Base-by-base conservation (phyloP, 2,797 vertebrate genomes). In the Simalia tracyae region DNA sequence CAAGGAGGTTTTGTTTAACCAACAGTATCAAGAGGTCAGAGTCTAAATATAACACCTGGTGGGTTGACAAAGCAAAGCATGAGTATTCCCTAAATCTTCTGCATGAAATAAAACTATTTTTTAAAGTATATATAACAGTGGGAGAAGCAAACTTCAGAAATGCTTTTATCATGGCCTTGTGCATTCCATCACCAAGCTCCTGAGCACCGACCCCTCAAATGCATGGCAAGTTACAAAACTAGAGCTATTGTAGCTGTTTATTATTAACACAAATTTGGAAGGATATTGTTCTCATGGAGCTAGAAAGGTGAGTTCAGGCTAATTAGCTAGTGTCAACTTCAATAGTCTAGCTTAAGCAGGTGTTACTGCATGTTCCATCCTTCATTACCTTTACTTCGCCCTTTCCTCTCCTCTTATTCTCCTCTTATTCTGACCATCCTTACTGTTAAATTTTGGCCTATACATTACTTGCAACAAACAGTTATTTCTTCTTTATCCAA, bases 221-320 rank as follows among this genome's bases (percentile, higher is more conserved):
- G 66, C 17, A 42, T 5, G 57, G 84, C 81, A 86, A 59, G 63
- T 42, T 91, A n/a, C 57, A 93, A 60, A 59, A 91, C 84, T 86
- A 24, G 2, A n/a, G 12, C 17, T 87, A 89, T n/a, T 87, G 84
- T 46, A 84, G 87, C 64, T 64, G 64, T 89, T 91, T 89, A 91
- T 86, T 89, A 93, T 63, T 86, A 59, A 89, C n/a, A 86, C 66
- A 89, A 86, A 91, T 76, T 87, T 91, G 60, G 66, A 81, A 86
- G 31, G 19, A 28, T n/a, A 57, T 89, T 81, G 42, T 64, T 89
- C 68, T 89, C 87, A 64, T 91, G 61, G 59, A 81, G 2, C 81
- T 72, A 81, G 19, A 89, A 89, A 66, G 89, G 17, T 63, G 87
- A 59, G 31, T 81, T 84, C 8, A 87, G 66, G 60, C 46, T 91